Conservation (phyloP, 2,113 vertebrate species). For the human region GRCh38 chr18:23342001-23342500, state of each 20-base stretch:
- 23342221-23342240: neutral
- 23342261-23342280: neutral
- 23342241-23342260: neutral
- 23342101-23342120: neutral
- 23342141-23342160: neutral
- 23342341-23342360: neutral
- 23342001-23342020: neutral
- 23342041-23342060: neutral
- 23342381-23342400: neutral
- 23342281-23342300: neutral
- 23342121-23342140: conserved; percentile 27
- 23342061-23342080: neutral
- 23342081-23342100: neutral
- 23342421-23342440: neutral
- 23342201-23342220: neutral
- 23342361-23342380: neutral
- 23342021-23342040: neutral
- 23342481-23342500: neutral
- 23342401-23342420: neutral
- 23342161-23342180: neutral
- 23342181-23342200: neutral
- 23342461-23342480: neutral
- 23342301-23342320: neutral
- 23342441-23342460: neutral
- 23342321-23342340: neutral